Base-by-base conservation (phyloP, 2,797 vertebrate genomes). In the Coracias cyanogaster region DNA sequence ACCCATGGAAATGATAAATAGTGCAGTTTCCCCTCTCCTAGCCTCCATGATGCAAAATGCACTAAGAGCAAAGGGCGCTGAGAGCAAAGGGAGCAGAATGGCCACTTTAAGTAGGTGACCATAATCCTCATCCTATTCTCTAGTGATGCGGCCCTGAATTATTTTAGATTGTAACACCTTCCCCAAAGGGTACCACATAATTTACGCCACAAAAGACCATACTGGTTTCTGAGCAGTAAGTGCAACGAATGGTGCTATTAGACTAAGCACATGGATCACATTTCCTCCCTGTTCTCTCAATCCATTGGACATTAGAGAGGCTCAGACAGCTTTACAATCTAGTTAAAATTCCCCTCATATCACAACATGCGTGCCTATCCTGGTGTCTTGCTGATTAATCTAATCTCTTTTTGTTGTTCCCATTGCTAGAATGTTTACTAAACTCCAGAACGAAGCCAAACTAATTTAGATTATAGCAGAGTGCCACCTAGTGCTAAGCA, bases 401-500 rank as follows among this genome's bases (percentile, higher is more conserved):
- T 25, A 62, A 70, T 62, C 41, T 55, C 22, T 55, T 90, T 15
- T 31, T 71, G 55, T n/a, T 80, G 31, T 65, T 92, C 22, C 15
- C 19, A 8, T 51, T 31, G 41, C 41, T 80, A 26, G 89, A 79
- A 91, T 94, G 52, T 67, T 94, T 94, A 86, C 71, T 39, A 72
- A 82, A 78, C 78, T 90, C 73, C 81, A 51, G 51, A 92, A 43
- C 24, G 19, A 82, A 79, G 67, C 67, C 66, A 82, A 92, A 88
- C 31, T 60, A 82, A 94, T 89, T 96, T 97, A 96, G 70, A 79
- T 96, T 95, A 97, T 90, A 96, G 90, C 88, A 96, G 95, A 95
- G 95, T 95, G 94, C 97, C 97, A 97, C 65, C 97, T 97, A 97
- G 96, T 96, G 97, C 86, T 91, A 92, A 95, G 17, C 90, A 60